Evolutionary conservation across 1,140 invertebrate genomes (phyloP).

Genomic region (Triops longicaudatus): DNA sequence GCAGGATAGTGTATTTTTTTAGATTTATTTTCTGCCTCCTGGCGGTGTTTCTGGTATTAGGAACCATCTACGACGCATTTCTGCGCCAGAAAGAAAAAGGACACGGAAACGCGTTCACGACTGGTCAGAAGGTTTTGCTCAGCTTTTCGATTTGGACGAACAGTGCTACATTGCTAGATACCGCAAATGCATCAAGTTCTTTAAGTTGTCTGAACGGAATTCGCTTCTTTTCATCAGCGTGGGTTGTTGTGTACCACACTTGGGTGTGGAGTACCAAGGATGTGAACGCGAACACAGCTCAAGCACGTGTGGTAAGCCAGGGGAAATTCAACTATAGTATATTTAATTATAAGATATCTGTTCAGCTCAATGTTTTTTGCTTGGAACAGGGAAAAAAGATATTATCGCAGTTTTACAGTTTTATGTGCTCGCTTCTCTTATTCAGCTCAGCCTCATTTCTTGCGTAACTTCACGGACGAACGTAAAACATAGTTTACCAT

Average conservation of each 20-base stretch:
- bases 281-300: neutral
- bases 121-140: neutral
- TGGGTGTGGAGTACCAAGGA: constrained; percentile 15
- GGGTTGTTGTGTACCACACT: constrained; percentile 21
- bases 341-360: neutral
- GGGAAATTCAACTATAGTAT: constrained; percentile 47
- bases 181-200: constrained; percentile 41
- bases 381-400: too few relatives aligned
- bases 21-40: neutral
- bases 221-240: constrained; percentile 19
- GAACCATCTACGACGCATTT: neutral
- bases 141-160: constrained; percentile 20
- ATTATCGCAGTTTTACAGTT: too few relatives aligned
- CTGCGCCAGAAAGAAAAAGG: neutral
- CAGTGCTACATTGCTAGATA: neutral
- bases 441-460: too few relatives aligned
- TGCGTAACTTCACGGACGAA: too few relatives aligned
- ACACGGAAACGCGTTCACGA: neutral
- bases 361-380: too few relatives aligned
- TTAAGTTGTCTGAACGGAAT: constrained; percentile 21
- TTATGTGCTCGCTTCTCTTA: too few relatives aligned
- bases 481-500: too few relatives aligned
- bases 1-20: neutral
- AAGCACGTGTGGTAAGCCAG: neutral
- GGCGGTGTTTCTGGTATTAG: neutral